A percentile compares a stretch with the other conserved stretches of the same genome.
Evolutionary conservation across 2,888 invertebrate genomes (phyloP).

Genomic region (Spodoptera littoralis): DNA sequence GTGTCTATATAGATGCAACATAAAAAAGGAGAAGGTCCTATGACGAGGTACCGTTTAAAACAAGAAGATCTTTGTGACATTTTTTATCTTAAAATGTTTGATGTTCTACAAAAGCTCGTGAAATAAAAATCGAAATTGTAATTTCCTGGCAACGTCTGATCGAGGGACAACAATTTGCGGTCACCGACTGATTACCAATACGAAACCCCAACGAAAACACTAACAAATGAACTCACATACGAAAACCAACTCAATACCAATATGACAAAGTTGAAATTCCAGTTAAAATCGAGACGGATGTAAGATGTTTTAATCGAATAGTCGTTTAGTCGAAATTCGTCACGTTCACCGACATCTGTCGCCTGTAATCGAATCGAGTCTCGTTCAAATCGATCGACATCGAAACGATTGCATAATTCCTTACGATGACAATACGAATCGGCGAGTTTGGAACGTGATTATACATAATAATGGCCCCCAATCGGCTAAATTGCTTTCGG

Average conservation of each 20-base stretch:
- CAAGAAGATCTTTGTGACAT: too few species aligned
- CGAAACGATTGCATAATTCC: conserved; percentile 85
- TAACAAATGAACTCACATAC: conserved; percentile 44
- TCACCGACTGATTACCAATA: conserved; percentile 87
- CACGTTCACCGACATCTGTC: conserved; percentile 88
- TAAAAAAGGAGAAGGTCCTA: too few species aligned
- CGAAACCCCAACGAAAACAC: conserved; percentile 75
- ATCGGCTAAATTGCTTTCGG: conserved; percentile 76
- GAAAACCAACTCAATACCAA: conserved; percentile 56
- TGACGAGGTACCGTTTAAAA: too few species aligned
- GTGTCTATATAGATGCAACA: too few species aligned
- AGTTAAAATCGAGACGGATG: conserved; percentile 27
- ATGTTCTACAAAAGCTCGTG: conserved; percentile 75
- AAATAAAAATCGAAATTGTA: conserved; percentile 87
- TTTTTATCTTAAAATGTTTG: conserved; percentile 57
- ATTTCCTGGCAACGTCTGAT: conserved; percentile 87
- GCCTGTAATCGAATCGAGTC: conserved; percentile 83
- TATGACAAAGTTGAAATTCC: conserved; percentile 48
- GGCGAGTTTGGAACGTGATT: conserved; percentile 77
- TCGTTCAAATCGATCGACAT: conserved; percentile 77
- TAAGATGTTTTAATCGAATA: conserved; percentile 64
- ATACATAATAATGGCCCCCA: conserved; percentile 77
- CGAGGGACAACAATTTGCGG: conserved; percentile 89
- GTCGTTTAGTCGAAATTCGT: conserved; percentile 85
- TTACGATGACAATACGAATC: conserved; percentile 86